Evolutionary conservation across 92 coral and sea anemone species (phyloP).

Genomic region (Muricea muricata): DNA sequence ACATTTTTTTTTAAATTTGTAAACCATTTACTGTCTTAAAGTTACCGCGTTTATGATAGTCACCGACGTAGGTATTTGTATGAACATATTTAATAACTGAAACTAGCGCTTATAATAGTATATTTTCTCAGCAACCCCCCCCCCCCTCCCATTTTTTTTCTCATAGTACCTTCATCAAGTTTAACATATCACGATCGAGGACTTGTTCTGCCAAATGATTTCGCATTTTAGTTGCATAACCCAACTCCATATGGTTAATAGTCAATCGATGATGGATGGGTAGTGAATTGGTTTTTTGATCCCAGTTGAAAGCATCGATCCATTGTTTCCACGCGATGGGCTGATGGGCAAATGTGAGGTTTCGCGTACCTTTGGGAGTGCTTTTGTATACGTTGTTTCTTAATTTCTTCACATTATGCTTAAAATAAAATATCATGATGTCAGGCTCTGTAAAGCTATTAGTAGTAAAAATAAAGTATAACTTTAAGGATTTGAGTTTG

Average conservation of each 20-base stretch:
- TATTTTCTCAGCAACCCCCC: too few relatives aligned
- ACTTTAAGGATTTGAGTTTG: conserved; percentile 31
- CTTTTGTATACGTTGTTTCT: conserved; percentile 29
- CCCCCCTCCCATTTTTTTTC: too few relatives aligned
- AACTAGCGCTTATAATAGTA: too few relatives aligned
- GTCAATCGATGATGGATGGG: conserved; percentile 27
- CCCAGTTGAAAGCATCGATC: conserved; percentile 63
- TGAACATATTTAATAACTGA: too few relatives aligned
- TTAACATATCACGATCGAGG: conserved; percentile 16
- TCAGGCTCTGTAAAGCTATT: background rate
- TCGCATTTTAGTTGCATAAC: conserved; percentile 45
- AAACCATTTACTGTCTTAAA: too few relatives aligned
- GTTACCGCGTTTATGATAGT: too few relatives aligned
- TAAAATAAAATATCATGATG: background rate
- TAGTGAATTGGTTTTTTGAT: conserved; percentile 56
- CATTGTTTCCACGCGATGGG: conserved; percentile 49
- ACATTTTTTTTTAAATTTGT: too few relatives aligned
- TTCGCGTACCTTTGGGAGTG: conserved; percentile 37
- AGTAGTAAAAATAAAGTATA: background rate
- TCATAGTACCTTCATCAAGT: conserved; percentile 39
- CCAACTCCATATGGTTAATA: conserved; percentile 32
- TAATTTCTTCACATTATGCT: conserved; percentile 35
- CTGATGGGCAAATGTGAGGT: conserved; percentile 13
- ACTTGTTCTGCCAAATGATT: conserved; percentile 61
- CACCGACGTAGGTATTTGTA: too few relatives aligned